Percentiles rank a stretch among this genome's conserved stretches.
Evolutionary conservation across 2,113 vertebrate genomes (phyloP).

Genomic region (Coptodon bakossiorum): DNA sequence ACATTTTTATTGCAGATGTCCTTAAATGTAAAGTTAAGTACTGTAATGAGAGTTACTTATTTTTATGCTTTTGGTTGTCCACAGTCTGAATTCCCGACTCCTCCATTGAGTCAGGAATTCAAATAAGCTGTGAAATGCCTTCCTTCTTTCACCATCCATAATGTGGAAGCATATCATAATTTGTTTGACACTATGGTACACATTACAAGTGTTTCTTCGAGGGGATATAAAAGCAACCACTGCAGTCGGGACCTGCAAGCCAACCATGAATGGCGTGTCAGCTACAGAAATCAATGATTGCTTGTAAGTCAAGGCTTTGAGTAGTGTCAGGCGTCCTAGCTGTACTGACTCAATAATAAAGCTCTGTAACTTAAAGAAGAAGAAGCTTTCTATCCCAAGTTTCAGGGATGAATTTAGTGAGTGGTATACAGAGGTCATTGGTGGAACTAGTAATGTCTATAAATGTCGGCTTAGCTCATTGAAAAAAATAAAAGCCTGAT

Average conservation of each 20-base stretch:
- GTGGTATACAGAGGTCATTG: slow-evolving; percentile 5
- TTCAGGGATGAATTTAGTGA: slow-evolving; percentile 44
- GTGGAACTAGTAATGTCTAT: background rate
- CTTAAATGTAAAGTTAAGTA: background rate
- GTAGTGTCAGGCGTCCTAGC: background rate
- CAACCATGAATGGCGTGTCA: slow-evolving; percentile 14
- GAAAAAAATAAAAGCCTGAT: slow-evolving; percentile 9
- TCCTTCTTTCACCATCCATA: background rate
- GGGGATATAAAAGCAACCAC: background rate
- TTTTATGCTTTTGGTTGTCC: background rate
- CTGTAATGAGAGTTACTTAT: background rate
- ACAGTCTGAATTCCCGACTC: background rate
- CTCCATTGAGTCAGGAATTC: background rate
- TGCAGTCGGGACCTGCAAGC: slow-evolving; percentile 39
- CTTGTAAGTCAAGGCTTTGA: slow-evolving; percentile 44
- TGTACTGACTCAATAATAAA: background rate
- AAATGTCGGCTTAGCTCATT: slow-evolving; percentile 15
- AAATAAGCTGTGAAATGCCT: fast-evolving
- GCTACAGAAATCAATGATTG: slow-evolving; percentile 49
- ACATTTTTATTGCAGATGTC: background rate
- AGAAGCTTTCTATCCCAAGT: background rate
- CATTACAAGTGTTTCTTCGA: background rate
- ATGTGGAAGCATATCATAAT: background rate
- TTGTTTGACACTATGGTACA: background rate
- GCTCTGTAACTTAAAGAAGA: slow-evolving; percentile 2